Evolutionary conservation across 2,797 vertebrate species (phyloP).

Genomic region (Takifugu rubripes): DNA sequence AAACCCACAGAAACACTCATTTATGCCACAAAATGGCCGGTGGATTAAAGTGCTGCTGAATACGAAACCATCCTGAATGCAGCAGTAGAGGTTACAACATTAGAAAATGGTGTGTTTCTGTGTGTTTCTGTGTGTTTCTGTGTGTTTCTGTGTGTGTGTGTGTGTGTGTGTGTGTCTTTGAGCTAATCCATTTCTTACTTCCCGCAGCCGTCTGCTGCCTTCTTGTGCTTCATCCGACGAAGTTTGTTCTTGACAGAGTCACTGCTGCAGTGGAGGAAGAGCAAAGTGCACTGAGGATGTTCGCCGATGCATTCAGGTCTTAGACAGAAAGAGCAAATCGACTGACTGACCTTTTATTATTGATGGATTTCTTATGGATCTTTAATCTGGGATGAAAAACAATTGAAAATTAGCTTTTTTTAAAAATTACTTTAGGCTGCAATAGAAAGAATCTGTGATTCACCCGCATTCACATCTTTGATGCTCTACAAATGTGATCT

Average conservation of each 20-base stretch:
- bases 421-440: neutral
- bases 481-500: constrained; percentile 83
- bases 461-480: constrained; percentile 85
- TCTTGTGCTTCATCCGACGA: constrained; percentile 79
- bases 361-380: constrained; percentile 19
- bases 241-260: constrained; percentile 45
- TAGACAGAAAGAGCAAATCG: constrained; percentile 5
- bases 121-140: constrained; percentile 18
- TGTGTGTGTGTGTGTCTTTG: constrained; percentile 17
- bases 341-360: constrained; percentile 52
- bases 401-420: neutral
- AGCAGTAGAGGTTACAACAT: constrained; percentile 25
- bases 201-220: constrained; percentile 72
- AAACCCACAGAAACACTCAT: neutral
- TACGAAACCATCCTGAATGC: neutral
- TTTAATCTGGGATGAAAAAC: constrained; percentile 26
- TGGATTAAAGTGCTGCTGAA: no score
- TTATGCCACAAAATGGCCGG: no score
- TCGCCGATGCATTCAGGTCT: neutral
- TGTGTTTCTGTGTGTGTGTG: constrained; percentile 19
- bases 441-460: neutral
- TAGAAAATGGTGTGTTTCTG: constrained; percentile 10
- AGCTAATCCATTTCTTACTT: constrained; percentile 72
- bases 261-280: constrained; percentile 21
- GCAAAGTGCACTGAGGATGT: constrained; percentile 27